Evolutionary conservation across 1,140 invertebrate species (phyloP).

Genomic region (Idris sp.): DNA sequence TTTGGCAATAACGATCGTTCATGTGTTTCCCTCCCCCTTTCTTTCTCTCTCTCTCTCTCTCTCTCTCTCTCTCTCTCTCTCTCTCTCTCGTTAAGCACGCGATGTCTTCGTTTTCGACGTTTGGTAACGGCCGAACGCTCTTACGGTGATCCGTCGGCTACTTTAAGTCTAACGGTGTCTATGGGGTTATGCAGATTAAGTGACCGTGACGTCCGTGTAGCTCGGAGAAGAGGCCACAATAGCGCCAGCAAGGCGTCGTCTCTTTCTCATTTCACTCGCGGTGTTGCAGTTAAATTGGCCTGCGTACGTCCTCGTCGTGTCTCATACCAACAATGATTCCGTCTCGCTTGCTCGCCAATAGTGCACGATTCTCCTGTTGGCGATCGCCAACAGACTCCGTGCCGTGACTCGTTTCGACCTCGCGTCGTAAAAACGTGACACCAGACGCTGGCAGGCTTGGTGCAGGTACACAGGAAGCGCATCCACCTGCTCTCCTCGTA

Average conservation of each 20-base stretch:
- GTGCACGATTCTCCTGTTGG: conserved; percentile 49
- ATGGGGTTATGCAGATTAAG: conserved; percentile 74
- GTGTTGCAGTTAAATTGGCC: conserved; percentile 23
- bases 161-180: conserved; percentile 71
- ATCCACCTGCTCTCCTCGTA: conserved; percentile 48
- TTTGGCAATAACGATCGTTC: conserved; percentile 14
- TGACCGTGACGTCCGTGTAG: conserved; percentile 70
- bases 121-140: conserved; percentile 68
- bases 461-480: conserved; percentile 57
- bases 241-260: conserved; percentile 26
- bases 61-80: conserved; percentile 16
- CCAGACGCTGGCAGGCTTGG: conserved; percentile 48
- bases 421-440: conserved; percentile 55
- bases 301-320: conserved; percentile 15
- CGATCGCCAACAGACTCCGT: conserved; percentile 38
- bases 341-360: conserved; percentile 47
- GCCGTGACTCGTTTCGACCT: conserved; percentile 52
- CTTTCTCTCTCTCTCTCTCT: conserved; percentile 9
- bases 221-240: conserved; percentile 55
- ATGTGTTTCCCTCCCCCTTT: conserved; percentile 6
- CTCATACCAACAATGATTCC: conserved; percentile 1
- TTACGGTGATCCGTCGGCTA: conserved; percentile 67
- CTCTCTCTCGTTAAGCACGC: conserved; percentile 25
- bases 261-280: conserved; percentile 8
- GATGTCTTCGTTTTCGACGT: conserved; percentile 47